Percentiles rank a stretch among this genome's conserved stretches.
Conservation (phyloP, 2,888 invertebrate species). For the Chymomyza procnemis region DNA sequence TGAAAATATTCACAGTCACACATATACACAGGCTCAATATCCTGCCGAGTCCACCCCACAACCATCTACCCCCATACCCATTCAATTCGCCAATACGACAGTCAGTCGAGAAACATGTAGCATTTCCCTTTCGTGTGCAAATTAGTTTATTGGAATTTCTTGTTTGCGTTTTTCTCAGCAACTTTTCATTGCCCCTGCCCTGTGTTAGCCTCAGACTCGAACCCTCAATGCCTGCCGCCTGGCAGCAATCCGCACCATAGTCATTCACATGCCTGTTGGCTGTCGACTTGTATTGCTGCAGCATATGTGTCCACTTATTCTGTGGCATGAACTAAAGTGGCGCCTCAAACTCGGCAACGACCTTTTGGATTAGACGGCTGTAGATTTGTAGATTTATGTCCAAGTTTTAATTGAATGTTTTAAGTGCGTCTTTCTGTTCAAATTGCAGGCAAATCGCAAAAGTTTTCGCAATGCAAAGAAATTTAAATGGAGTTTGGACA, state of each 20-base stretch:
- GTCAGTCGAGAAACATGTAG: neutral
- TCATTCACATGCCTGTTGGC: slow-evolving; percentile 22
- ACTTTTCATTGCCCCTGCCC: neutral
- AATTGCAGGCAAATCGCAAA: too few species aligned
- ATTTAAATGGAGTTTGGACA: too few species aligned
- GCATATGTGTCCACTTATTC: slow-evolving; percentile 52
- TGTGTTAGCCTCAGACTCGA: neutral
- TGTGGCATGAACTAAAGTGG: neutral
- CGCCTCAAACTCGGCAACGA: neutral
- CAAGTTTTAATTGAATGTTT: neutral
- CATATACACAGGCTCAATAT: neutral
- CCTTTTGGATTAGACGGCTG: neutral
- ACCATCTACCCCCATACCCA: neutral
- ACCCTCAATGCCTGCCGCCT: too few species aligned
- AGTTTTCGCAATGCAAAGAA: neutral
- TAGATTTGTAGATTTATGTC: neutral
- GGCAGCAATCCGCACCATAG: neutral
- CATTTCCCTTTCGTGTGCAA: slow-evolving; percentile 66
- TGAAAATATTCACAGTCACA: slow-evolving; percentile 49
- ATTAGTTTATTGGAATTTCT: slow-evolving; percentile 76
- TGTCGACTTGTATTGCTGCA: neutral
- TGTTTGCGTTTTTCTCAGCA: slow-evolving; percentile 50
- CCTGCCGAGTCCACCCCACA: neutral
- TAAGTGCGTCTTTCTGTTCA: neutral
- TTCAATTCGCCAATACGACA: slow-evolving; percentile 9